Percentiles rank a stretch among this genome's conserved stretches.
Evolutionary conservation across 2,113 vertebrate genomes (phyloP).

Genomic region (Peromyscus leucopus): DNA sequence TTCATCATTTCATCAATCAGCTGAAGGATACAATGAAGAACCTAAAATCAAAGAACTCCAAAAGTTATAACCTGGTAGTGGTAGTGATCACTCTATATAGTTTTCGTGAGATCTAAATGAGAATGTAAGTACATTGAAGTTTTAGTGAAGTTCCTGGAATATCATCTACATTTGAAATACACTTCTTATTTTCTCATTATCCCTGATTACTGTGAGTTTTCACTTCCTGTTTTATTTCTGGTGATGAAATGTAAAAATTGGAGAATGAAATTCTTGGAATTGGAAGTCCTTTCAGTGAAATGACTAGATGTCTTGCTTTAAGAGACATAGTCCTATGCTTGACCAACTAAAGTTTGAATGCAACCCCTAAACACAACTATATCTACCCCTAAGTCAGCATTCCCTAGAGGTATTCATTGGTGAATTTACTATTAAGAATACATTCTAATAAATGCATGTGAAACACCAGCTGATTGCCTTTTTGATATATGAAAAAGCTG

Average conservation of each 20-base stretch:
- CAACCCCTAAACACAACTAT: neutral
- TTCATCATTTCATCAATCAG: neutral
- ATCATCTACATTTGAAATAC: neutral
- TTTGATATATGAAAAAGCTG: neutral
- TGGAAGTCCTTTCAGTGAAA: neutral
- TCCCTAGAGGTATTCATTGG: neutral
- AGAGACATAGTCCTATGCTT: neutral
- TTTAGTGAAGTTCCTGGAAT: neutral
- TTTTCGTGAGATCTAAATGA: neutral
- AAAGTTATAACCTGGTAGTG: neutral
- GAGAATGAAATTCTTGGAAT: neutral
- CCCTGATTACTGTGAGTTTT: neutral
- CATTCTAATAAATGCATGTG: neutral
- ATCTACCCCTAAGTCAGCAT: neutral
- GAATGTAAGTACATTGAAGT: neutral
- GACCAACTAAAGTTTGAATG: neutral
- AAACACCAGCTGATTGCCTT: neutral
- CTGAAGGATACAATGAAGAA: neutral
- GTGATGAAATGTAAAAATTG: slow-evolving; percentile 18
- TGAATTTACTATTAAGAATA: neutral
- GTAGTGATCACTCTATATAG: neutral
- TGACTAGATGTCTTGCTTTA: neutral
- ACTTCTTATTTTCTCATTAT: neutral
- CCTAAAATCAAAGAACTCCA: neutral
- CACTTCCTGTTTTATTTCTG: slow-evolving; percentile 18